Evolutionary conservation across 2,113 vertebrate genomes (phyloP), one percentile per base, ranked within the genome.

Genomic region (Pyrgilauda ruficollis): DNA sequence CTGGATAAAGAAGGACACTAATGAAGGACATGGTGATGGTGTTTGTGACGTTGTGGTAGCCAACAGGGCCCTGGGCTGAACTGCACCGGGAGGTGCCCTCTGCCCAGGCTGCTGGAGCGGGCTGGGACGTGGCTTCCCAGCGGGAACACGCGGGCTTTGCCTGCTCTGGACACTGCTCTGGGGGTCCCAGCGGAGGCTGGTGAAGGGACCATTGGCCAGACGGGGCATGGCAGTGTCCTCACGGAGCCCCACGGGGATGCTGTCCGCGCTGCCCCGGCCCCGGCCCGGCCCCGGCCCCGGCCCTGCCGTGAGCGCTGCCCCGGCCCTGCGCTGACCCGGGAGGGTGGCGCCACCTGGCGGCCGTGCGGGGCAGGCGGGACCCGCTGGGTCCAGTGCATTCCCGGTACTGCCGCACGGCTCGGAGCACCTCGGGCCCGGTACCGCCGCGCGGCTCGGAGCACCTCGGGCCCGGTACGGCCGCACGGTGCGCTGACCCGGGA

Each of bases 11-110:
- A 22, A 43, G 47, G 41, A 23, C 2, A 3, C 24, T 33, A 24
- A 21, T 3, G 21, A 13, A 47, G 76, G 23, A 21, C 0, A 0
- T 1, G 22, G 10, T 10, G 37, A 50, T 30, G 28, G 27, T 11
- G 13, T 1, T 4, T 2, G 33, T 5, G 9, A 39, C 1, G 10
- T 1, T 0, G 17, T 4, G 69, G 35, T n/a, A 43, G 33, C n/a
- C 50, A 9, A 0, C 3, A 0, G n/a, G 56, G 41, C 39, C 23
- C 21, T 3, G 5, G 13, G 19, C 37, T 11, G 11, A 10, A 21
- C 3, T 15, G 10, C 5, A 13, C 20, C 5, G 2, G 20, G 35
- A 39, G 33, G 1, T 17, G 28, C 28, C 31, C 19, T 50, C 55
- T 15, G 46, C 49, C 83, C 58, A 3, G 49, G 28, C 50, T n/a